Base-by-base conservation (phyloP, 2,113 vertebrate genomes). In the Rhadina sibilatrix region DNA sequence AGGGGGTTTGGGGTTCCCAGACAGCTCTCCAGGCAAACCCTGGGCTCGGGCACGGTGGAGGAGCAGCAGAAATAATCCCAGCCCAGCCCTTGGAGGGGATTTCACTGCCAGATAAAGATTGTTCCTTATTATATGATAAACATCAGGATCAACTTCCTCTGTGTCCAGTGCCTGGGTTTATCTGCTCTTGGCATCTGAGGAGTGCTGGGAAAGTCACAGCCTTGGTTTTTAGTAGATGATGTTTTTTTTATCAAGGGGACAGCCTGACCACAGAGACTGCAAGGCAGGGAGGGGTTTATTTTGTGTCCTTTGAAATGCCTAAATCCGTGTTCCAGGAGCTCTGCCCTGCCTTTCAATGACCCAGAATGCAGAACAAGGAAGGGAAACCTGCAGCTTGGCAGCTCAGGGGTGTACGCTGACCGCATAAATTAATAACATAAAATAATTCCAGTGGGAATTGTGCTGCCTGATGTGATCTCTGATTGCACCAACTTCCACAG, bases 1-100 rank as follows among this genome's bases (percentile, higher is more conserved):
- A 3, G 47, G 4, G 17, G 12, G 3, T 24, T 10, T 1, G 28
- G 9, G 59, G 1, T 15, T 61, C 50, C 81, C 25, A 33, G 1
- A 1, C 10, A 8, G 52, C 33, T 75, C 59, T 16, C 12, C 4
- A 3, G 6, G 63, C 68, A 84, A 20, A 5, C 35, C n/a, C 66
- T 6, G 63, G 27, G 35, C 83, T 79, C 0, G 0, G 18, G 42
- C 25, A 6, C 0, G 0, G 1, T 1, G 12, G 24, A 7, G 31
- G 11, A 52, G 27, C 0, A 10, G 9, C 25, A 2, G 4, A 17
- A 50, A 31, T 6, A 9, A 38, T 49, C 25, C 72, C 59, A 69
- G 40, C 20, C 35, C 40, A n/a, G 24, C 17, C 78, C 31, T 44
- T 3, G 49, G 22, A 7, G 38, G 13, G 63, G 23, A 19, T 65